Evolutionary conservation across 2,797 vertebrate species (phyloP), one percentile per base, ranked within the genome.

Genomic region (Avahi laniger): DNA sequence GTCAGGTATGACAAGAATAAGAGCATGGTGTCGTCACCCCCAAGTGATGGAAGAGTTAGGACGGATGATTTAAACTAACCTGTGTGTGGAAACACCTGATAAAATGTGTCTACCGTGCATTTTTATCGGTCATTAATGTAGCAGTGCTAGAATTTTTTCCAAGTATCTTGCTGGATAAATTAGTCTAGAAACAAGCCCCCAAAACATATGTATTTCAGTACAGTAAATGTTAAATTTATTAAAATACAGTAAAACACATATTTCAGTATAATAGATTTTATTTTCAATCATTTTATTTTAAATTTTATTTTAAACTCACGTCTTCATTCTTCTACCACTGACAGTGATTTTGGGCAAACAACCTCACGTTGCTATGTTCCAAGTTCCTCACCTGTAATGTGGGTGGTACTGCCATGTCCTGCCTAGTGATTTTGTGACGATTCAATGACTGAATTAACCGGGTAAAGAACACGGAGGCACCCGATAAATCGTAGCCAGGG

Each of bases 171-270:
- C 26, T 41, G 2, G 50, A 43, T n/a, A 35, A n/a, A 24, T 4
- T 57, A 70, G 61, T 46, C 46, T 26, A 28, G 50, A 46, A 38
- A 59, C 12, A 35, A 48, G 17, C 11, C 35, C 52, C 2, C 26
- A 14, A 0, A 12, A 4, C 20, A 13, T 4, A 3, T 46, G 18
- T 2, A 22, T 28, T n/a, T n/a, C 1, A 38, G 28, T 76, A 0
- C 13, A 6, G 61, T 41, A 33, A 18, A 43, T 17, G 35, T 8
- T 30, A n/a, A 35, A 63, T 63, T 14, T 15, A 63, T 33, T 33
- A 63, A 33, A 63, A 33, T 33, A 63, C 61, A 15, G 30, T 33
- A 33, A 33, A 63, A 63, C 59, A 14, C 5, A 30, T 33, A 33
- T 33, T 33, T 33, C 4, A 63, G 30, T 30, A 33, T 33, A 33